These are phyloP conservation scores for Okamejei kenojei DNA, from an alignment of 2,797 vertebrate genomes.

Conservation along the genomic window DNA sequence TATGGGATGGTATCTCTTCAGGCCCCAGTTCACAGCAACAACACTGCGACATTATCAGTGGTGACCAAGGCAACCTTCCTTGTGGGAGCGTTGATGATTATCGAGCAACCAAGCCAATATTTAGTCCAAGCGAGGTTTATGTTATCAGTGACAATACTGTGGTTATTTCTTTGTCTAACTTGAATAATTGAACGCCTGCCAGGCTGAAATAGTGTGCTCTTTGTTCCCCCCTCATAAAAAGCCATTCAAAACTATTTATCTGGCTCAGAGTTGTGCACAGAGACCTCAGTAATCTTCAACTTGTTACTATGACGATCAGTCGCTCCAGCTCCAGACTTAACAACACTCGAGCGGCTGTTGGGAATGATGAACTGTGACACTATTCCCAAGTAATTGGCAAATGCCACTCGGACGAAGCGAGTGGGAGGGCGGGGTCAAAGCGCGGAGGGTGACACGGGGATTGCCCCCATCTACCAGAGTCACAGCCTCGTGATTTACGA, in stretches of 20 bases:
- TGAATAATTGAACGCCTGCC: slow-evolving; percentile 13
- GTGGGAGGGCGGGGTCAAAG: not conserved
- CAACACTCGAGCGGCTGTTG: slow-evolving; percentile 24
- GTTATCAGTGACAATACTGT: slow-evolving; percentile 22
- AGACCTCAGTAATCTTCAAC: not conserved
- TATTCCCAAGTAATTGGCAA: not conserved
- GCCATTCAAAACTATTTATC: not conserved
- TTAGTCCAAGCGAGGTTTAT: not conserved
- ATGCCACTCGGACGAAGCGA: not conserved
- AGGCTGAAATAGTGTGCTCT: not conserved
- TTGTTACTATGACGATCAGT: not conserved
- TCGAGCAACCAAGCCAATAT: not conserved
- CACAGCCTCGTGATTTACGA: too few relatives aligned
- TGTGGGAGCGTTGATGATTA: not conserved
- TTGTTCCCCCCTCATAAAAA: slow-evolving; percentile 6
- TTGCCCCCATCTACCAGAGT: too few relatives aligned
- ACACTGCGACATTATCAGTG: not conserved
- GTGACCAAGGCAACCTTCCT: not conserved
- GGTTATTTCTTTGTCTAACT: not conserved
- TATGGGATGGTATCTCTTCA: too few relatives aligned
- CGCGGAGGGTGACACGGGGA: not conserved
- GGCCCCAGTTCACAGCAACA: not conserved
- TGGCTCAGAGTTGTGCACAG: slow-evolving; percentile 4
- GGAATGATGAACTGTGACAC: slow-evolving; percentile 24
- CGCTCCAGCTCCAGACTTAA: not conserved